These are phyloP conservation scores for Drosophila bipectinata DNA, from an alignment of 1,140 invertebrate genomes.

Conservation along the genomic window DNA sequence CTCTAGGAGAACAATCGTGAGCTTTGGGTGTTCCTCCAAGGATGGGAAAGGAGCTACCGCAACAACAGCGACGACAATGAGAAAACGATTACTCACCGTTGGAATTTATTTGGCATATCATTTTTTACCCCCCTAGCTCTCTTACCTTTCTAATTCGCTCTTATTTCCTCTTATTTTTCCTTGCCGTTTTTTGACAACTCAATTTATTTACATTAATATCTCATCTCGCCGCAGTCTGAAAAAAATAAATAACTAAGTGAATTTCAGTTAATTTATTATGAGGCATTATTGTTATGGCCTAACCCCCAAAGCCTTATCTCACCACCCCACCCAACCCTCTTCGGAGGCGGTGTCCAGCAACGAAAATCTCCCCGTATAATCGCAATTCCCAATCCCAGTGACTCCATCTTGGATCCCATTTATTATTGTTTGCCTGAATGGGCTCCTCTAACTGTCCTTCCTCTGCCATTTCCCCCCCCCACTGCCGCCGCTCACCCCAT, in stretches of 20 bases:
- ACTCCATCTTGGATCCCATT: conserved; percentile 66
- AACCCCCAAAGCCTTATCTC: conserved; percentile 3
- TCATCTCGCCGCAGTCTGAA: conserved; percentile 45
- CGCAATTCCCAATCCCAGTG: conserved; percentile 48
- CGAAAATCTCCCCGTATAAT: conserved; percentile 12
- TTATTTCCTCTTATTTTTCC: neutral
- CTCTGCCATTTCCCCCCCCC: neutral
- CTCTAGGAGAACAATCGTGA: conserved; percentile 33
- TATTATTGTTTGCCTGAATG: conserved; percentile 76
- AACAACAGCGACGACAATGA: conserved; percentile 29
- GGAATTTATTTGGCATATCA: conserved; percentile 84
- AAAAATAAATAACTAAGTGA: conserved; percentile 72
- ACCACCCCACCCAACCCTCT: neutral
- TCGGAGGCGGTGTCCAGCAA: too few species aligned
- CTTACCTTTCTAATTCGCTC: neutral
- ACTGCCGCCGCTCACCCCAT: conserved; percentile 23
- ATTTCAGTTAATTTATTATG: conserved; percentile 84
- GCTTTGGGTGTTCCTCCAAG: conserved; percentile 60
- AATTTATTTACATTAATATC: conserved; percentile 84
- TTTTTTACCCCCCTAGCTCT: conserved; percentile 33
- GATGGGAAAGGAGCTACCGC: neutral
- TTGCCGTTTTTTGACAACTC: conserved; percentile 74
- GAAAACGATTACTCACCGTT: conserved; percentile 83
- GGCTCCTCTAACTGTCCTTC: conserved; percentile 36
- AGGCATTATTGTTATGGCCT: conserved; percentile 68